A percentile compares a stretch with the other conserved stretches of the same genome.
Evolutionary conservation across 2,113 vertebrate genomes (phyloP).

Genomic region (Acinonyx jubatus): DNA sequence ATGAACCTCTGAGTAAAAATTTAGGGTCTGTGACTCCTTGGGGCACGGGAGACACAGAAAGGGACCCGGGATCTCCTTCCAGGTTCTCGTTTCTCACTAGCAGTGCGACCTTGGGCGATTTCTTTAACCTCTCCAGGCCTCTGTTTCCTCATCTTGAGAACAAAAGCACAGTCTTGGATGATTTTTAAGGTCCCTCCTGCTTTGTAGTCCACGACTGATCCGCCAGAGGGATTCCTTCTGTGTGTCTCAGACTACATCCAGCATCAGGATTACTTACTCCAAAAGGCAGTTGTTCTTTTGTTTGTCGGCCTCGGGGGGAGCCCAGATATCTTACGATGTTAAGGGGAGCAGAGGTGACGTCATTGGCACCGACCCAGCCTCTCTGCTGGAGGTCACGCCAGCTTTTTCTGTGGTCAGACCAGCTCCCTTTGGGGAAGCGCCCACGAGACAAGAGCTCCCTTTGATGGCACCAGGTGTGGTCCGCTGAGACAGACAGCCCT

Average conservation of each 20-base stretch:
- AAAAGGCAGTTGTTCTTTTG: conserved; percentile 64
- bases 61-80: neutral
- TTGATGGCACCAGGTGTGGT: neutral
- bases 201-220: neutral
- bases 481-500: neutral
- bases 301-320: conserved; percentile 39
- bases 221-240: conserved; percentile 66
- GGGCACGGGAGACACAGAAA: neutral
- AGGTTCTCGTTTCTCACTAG: neutral
- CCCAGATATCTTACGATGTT: conserved; percentile 42
- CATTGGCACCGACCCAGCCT: neutral
- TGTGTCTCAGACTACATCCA: conserved; percentile 53
- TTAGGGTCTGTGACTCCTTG: neutral
- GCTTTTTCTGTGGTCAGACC: neutral
- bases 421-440: conserved; percentile 6
- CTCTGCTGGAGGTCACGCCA: neutral
- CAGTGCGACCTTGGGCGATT: neutral
- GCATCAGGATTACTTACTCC: conserved; percentile 43
- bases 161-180: conserved; percentile 27
- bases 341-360: neutral
- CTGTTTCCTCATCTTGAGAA: conserved; percentile 45
- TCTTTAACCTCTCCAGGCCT: conserved; percentile 1
- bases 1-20: neutral
- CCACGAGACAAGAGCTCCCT: neutral
- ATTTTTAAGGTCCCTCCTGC: conserved; percentile 39